Base-by-base conservation (phyloP, 2,888 invertebrate species). In the Dryobota labecula region DNA sequence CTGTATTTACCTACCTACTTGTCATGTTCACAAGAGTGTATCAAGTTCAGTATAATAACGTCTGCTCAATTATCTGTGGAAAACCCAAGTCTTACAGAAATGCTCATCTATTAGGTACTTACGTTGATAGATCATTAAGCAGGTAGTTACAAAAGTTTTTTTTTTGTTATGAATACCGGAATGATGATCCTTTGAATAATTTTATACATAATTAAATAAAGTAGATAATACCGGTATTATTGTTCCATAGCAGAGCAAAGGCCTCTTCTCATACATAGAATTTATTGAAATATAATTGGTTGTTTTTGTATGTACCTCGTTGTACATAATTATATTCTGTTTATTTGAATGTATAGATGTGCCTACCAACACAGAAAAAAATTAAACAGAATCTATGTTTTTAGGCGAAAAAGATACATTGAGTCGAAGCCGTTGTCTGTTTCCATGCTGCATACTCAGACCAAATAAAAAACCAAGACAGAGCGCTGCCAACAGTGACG, bases 41-140 rank as follows among this genome's bases (percentile, higher is more conserved):
- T 15, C 45, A 45, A 67, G 27, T 66, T 66, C 61, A 47, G 9
- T n/a, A 4, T 54, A 54, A 36, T 36, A n/a, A 38, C 27, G 36
- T 38, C 27, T 2, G 9, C 11, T 45, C 15, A 45, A 36, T 69
- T 30, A 30, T 47, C 38, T 38, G 36, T 47, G 70, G 56, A 24
- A 70, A 70, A 70, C 6, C 70, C 54, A 13, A 67, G 70, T 18
- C n/a, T 43, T 13, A 69, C 2, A 8, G 27, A 15, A 13, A n/a
- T 15, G 20, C 4, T 30, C 7, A 18, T 41, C 27, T 43, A 13
- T 13, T 27, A 20, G 0, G 41, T 56, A n/a, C 20, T 33, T 56
- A 27, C 27, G 20, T 43, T 43, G 43, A 27, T 27, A 13, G 7
- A 20, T 41, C 11, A 30, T 33, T 20, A 20, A 11, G 54, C 11